Conservation (phyloP, 2,113 vertebrate species). For the Oreochromis aureus region DNA sequence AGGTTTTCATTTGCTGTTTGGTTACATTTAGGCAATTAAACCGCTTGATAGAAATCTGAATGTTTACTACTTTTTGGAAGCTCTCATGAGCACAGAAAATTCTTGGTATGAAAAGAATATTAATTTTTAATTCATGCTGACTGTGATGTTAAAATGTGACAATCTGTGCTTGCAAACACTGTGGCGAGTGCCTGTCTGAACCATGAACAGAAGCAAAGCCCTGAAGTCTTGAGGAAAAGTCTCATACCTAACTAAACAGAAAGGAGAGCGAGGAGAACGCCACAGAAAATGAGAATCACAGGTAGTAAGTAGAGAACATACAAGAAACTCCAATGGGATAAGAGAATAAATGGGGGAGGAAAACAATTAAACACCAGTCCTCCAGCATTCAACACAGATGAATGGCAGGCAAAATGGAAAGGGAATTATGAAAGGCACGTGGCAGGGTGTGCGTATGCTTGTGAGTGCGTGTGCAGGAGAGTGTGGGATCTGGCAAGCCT, state of each 20-base stretch:
- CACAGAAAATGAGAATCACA: background rate
- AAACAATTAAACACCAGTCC: background rate
- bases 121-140: background rate
- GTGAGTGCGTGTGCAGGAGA: background rate
- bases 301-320: background rate
- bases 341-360: background rate
- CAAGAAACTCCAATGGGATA: background rate
- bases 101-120: background rate
- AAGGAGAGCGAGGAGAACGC: background rate
- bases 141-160: background rate
- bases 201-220: background rate
- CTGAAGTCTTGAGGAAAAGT: background rate
- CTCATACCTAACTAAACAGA: background rate
- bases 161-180: background rate
- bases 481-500: conserved; percentile 24
- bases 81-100: background rate
- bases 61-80: background rate
- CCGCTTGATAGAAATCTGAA: background rate
- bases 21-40: background rate
- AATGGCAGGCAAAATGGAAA: background rate
- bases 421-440: background rate
- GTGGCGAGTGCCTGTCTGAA: background rate
- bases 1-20: background rate
- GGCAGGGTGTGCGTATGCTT: background rate
- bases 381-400: background rate